Base-by-base conservation (phyloP, 2,113 vertebrate species). In the Eolophus roseicapilla region DNA sequence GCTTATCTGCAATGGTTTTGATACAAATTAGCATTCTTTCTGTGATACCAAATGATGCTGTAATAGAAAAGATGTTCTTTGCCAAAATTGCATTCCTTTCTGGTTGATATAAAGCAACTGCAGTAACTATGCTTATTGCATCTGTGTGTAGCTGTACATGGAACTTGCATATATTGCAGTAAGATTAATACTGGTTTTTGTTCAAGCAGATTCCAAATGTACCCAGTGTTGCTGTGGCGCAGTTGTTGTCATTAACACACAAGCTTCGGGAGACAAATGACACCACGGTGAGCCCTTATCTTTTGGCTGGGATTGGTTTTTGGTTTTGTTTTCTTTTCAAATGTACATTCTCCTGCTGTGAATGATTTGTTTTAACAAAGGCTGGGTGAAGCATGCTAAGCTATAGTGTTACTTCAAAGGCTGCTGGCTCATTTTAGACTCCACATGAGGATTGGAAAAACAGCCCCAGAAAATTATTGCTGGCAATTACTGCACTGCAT, bases 171-270 rank as follows among this genome's bases (percentile, higher is more conserved):
- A 50, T 62, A 71, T 80, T 70, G 29, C 67, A 37, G 43, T 74
- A 57, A 85, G 64, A 87, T 81, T 55, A 82, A 79, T 83, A 41
- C 82, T 70, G 76, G 57, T 93, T 57, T 92, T 49, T 87, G 67
- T 93, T 79, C 60, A 92, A 91, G 28, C 76, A 99, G 99, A 97
- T 98, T 50, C 98, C 98, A 28, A 97, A 97, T 95, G 98, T 98
- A 75, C 98, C 99, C 27, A 94, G 70, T 39, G 98, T 98, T 96
- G 98, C 98, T 41, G 98, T 98, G 73, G 98, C 99, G 75, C 98
- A 98, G 94, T 97, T 99, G 19, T 76, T 99, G 74, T 98, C 98
- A n/a, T 97, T 99, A 91, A 98, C 98, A 16, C 99, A 99, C 97
- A 99, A 96, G 71, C 98, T 99, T 82, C 98, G 98, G 65, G 96